phyloP scores from a whole-genome alignment of 2,797 vertebrate species.

The Helarctos malayanus region DNA sequence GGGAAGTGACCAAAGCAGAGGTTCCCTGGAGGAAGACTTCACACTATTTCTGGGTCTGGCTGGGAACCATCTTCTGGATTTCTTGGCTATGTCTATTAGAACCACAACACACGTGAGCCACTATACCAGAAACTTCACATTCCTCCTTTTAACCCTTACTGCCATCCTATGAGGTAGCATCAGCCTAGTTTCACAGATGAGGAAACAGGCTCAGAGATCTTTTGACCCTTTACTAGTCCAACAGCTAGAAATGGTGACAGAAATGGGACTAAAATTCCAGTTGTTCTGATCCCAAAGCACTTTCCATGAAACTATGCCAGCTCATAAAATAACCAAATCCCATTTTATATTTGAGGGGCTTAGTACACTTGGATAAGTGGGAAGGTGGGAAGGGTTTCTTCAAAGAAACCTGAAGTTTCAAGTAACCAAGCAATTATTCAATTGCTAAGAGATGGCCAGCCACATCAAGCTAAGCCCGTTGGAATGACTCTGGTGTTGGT shows the following conservation, averaged over 20 bases:
- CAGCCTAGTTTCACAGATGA: background rate
- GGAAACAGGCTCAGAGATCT: background rate
- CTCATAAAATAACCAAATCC: constrained; percentile 1
- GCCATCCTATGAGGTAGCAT: background rate
- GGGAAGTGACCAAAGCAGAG: background rate
- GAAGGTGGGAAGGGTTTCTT: background rate
- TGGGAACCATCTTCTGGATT: background rate
- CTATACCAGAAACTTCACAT: background rate
- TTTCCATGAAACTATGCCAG: background rate
- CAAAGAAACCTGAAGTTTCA: background rate
- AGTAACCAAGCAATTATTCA: background rate
- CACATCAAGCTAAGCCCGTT: no score
- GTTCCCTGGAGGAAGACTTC: background rate
- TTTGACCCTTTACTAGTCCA: background rate
- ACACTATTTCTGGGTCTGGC: background rate
- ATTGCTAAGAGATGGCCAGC: background rate
- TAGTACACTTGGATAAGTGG: background rate
- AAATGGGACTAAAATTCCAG: background rate
- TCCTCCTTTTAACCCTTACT: background rate
- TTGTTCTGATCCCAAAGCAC: background rate
- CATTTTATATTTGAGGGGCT: background rate
- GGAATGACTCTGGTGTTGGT: background rate
- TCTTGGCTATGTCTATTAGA: background rate
- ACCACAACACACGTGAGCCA: background rate
- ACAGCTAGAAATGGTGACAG: background rate